These are phyloP conservation scores for Neodon shergylaensis DNA, from an alignment of 2,113 vertebrate species.

Conservation along the genomic window DNA sequence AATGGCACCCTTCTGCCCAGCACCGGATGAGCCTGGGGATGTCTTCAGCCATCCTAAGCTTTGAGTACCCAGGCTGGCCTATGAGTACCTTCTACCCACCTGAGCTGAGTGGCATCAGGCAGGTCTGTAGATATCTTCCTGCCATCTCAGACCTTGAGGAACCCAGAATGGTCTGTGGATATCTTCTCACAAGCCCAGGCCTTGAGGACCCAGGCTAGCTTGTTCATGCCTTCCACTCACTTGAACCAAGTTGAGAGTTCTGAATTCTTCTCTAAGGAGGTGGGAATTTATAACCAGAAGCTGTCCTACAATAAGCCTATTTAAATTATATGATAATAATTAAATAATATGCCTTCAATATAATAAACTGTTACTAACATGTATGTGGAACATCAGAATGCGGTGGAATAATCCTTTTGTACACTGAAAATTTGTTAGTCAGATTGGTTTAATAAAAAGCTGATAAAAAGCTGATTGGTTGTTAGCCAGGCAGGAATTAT, in stretches of 20 bases:
- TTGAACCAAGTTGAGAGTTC: neutral
- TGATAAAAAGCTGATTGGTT: too few relatives aligned
- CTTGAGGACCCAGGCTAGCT: neutral
- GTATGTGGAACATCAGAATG: neutral
- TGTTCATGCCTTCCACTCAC: neutral
- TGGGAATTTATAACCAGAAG: neutral
- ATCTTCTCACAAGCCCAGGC: too few relatives aligned
- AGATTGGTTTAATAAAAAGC: too few relatives aligned
- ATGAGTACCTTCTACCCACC: neutral
- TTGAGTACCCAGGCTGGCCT: neutral
- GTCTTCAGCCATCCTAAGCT: neutral
- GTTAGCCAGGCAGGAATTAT: too few relatives aligned
- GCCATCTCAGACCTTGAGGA: too few relatives aligned
- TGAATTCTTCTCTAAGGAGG: neutral
- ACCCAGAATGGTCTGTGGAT: too few relatives aligned
- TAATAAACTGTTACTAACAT: neutral
- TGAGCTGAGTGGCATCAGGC: neutral
- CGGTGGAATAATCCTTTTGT: too few relatives aligned
- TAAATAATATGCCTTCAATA: constrained; percentile 15
- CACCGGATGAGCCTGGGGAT: neutral
- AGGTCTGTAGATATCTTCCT: too few relatives aligned
- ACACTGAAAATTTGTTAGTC: too few relatives aligned
- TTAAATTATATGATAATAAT: constrained; percentile 13
- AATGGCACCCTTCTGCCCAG: neutral
- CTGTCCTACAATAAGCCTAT: neutral